Conservation (phyloP, 92 coral and sea anemone species). For the Epizoanthus fatuus region DNA sequence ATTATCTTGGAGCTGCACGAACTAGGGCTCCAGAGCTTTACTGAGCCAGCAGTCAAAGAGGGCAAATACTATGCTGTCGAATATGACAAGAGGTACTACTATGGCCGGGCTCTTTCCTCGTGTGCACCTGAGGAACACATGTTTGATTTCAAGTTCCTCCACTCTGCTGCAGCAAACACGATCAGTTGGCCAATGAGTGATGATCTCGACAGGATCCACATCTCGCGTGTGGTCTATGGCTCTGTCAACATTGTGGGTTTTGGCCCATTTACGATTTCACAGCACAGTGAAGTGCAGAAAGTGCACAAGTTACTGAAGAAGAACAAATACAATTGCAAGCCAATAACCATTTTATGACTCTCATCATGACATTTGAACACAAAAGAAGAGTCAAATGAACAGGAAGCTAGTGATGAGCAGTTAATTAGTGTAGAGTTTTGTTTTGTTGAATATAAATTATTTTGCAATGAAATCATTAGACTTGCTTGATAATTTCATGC, state of each 20-base stretch:
- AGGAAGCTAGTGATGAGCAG: no score
- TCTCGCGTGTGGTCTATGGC: conserved; percentile 64
- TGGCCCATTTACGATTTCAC: conserved; percentile 67
- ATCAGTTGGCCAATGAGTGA: conserved; percentile 59
- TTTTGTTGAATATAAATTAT: no score
- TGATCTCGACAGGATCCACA: conserved; percentile 48
- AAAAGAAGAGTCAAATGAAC: no score
- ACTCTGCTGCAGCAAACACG: conserved; percentile 49
- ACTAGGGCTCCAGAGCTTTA: conserved; percentile 21
- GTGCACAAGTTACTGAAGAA: conserved; percentile 51
- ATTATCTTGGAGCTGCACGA: not conserved
- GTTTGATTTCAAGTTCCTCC: conserved; percentile 62
- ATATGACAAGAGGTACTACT: conserved; percentile 52
- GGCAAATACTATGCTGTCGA: conserved; percentile 63
- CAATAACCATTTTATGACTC: no score
- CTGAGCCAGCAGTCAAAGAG: not conserved
- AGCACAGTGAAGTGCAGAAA: conserved; percentile 64
- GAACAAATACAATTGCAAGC: not conserved
- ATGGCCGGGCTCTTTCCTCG: conserved; percentile 55
- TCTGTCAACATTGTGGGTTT: conserved; percentile 59
- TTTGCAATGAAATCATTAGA: no score
- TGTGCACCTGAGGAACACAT: not conserved
- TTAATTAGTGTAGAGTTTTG: no score
- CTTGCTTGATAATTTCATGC: no score
- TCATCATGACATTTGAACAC: not conserved